Evolutionary conservation across 2,888 invertebrate genomes (phyloP).

Genomic region (Dryobotodes eremita): DNA sequence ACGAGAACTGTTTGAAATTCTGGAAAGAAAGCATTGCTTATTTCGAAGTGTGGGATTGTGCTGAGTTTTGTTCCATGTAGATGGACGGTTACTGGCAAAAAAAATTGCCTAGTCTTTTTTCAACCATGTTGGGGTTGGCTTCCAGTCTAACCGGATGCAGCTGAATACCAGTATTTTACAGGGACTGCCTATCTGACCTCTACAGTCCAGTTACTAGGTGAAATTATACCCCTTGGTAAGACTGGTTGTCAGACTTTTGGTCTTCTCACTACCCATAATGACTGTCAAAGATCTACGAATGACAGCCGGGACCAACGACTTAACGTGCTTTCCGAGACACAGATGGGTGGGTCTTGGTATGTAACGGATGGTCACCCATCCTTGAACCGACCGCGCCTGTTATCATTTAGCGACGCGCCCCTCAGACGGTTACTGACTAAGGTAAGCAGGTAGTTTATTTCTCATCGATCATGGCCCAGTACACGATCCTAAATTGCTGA

Average conservation of each 20-base stretch:
- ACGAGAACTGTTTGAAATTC: neutral
- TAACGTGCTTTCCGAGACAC: neutral
- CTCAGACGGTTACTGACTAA: neutral
- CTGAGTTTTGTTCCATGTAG: neutral
- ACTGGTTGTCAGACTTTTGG: neutral
- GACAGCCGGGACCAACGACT: neutral
- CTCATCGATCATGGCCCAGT: neutral
- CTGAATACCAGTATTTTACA: neutral
- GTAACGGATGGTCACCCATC: neutral
- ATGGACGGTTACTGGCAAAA: neutral
- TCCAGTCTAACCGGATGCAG: neutral
- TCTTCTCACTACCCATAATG: neutral
- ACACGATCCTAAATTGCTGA: neutral
- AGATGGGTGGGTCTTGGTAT: neutral
- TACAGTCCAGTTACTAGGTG: neutral
- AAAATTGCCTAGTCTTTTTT: neutral
- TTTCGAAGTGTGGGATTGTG: neutral
- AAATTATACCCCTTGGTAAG: no score
- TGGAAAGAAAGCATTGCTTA: neutral
- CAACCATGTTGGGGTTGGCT: neutral
- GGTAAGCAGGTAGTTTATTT: neutral
- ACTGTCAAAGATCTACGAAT: neutral
- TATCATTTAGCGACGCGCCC: neutral
- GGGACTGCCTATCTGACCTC: neutral
- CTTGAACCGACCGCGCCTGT: neutral